Evolutionary conservation across 2,888 invertebrate genomes (phyloP).

Genomic region (Hoplodrina ambigua): DNA sequence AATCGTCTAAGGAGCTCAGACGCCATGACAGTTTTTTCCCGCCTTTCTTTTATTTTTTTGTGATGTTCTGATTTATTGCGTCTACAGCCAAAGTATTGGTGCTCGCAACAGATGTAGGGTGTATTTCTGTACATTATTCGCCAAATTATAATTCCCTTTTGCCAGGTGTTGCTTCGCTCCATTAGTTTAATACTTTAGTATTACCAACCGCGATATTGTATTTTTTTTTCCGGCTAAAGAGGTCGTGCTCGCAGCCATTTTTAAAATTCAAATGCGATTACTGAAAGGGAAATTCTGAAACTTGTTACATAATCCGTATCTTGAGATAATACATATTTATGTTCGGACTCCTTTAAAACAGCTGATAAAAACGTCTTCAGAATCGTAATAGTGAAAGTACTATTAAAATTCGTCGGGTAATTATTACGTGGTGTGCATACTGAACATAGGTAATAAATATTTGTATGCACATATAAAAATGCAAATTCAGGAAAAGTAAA

Average conservation of each 20-base stretch:
- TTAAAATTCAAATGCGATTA: slow-evolving; percentile 17
- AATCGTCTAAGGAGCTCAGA: slow-evolving; percentile 52
- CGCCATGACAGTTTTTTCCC: slow-evolving; percentile 63
- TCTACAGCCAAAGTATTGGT: slow-evolving; percentile 48
- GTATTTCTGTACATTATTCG: slow-evolving; percentile 21
- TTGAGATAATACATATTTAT: slow-evolving; percentile 29
- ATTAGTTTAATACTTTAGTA: slow-evolving; percentile 24
- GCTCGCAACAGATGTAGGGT: slow-evolving; percentile 40
- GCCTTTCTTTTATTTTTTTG: slow-evolving; percentile 46
- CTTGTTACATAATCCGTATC: slow-evolving; percentile 19
- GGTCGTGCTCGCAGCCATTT: slow-evolving; percentile 6
- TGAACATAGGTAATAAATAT: slow-evolving; percentile 20
- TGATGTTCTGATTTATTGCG: slow-evolving; percentile 62
- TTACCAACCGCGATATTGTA: slow-evolving; percentile 5
- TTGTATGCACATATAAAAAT: slow-evolving; percentile 43
- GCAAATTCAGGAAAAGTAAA: slow-evolving; percentile 42
- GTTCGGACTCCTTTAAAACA: slow-evolving; percentile 7
- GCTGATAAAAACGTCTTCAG: slow-evolving; percentile 33
- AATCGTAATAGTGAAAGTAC: slow-evolving; percentile 53
- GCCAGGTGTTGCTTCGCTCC: slow-evolving; percentile 28
- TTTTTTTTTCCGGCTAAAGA: slow-evolving; percentile 10
- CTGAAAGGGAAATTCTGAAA: slow-evolving; percentile 5
- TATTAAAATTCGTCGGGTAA: slow-evolving; percentile 46
- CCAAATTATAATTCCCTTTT: slow-evolving; percentile 40
- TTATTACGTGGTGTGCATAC: slow-evolving; percentile 39